phyloP scores from a whole-genome alignment of 2,888 invertebrate genomes.

The Drosophila subquinaria region DNA sequence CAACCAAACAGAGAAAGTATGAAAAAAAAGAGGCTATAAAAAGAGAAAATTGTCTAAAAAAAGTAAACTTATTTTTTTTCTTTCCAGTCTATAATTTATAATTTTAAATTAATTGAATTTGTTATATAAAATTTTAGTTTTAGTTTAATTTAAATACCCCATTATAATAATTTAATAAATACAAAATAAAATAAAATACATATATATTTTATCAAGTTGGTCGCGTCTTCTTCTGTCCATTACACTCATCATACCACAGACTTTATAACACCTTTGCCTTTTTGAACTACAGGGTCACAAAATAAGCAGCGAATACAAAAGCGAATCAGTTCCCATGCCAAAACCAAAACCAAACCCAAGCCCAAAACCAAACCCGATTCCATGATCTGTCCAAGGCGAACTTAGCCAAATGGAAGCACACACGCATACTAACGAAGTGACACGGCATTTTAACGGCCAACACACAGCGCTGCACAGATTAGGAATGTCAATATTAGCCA shows the following conservation, averaged over 20 bases:
- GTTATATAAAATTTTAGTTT: too few species aligned
- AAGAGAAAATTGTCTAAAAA: neutral
- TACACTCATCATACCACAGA: neutral
- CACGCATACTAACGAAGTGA: constrained; percentile 79
- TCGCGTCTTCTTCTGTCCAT: neutral
- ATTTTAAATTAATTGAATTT: too few species aligned
- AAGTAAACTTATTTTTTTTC: too few species aligned
- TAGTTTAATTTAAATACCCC: too few species aligned
- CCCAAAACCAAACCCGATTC: neutral
- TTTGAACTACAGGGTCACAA: neutral
- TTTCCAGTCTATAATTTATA: too few species aligned
- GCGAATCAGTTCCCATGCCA: constrained; percentile 16
- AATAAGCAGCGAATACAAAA: constrained; percentile 30
- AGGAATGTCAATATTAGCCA: constrained; percentile 79
- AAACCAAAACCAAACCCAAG: neutral
- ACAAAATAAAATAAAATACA: too few species aligned
- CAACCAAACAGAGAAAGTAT: neutral
- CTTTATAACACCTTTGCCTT: neutral
- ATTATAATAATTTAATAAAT: too few species aligned
- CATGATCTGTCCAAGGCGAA: constrained; percentile 50
- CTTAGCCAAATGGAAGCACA: constrained; percentile 65
- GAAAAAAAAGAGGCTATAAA: neutral
- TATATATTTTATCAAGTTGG: too few species aligned
- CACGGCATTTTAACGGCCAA: constrained; percentile 77
- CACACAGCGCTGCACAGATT: constrained; percentile 70